Base-by-base conservation (phyloP, 2,113 vertebrate species). In the Hippopotamus amphibius region DNA sequence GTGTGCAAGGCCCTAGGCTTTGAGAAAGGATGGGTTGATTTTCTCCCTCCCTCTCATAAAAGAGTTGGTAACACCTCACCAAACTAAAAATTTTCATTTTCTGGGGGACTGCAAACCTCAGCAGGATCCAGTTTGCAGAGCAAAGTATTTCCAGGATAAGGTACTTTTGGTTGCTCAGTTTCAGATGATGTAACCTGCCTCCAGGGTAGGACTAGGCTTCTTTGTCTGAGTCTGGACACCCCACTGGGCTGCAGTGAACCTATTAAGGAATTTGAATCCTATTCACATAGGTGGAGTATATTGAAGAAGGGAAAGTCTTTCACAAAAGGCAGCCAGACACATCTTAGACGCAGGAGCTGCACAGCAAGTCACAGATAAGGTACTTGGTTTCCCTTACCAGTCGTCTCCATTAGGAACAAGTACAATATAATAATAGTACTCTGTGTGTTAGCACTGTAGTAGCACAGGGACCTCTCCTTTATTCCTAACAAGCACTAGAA, bases 81-180 rank as follows among this genome's bases (percentile, higher is more conserved):
- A 86, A 68, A 61, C 53, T 92, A 30, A 69, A 66, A 19, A 5
- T 48, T 80, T 86, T 87, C 11, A 43, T 87, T 84, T 97, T 92
- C 43, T 68, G 50, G 65, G 90, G 5, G 30, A 37, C 48, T 61
- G 77, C 30, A 96, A 71, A 87, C 21, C 14, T 41, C 30, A 81
- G 8, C 7, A 77, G 55, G 46, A 93, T 90, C 90, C 68, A 77
- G 37, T 94, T 71, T 95, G 69, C 66, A 97, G 22, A 92, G 46
- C 46, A 71, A 65, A 66, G 68, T 76, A 46, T 43, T 96, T 96
- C 37, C 84, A 30, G 61, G 37, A 43, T 87, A 33, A 68, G 28
- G 21, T 85, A 66, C 59, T 89, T 93, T 69, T 74, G 33, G 68
- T 74, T 59, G 82, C 33, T 97, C 24, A 8, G 55, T 97, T 97